These are phyloP conservation scores for Riparia riparia DNA, from an alignment of 2,113 vertebrate genomes.

Conservation along the genomic window DNA sequence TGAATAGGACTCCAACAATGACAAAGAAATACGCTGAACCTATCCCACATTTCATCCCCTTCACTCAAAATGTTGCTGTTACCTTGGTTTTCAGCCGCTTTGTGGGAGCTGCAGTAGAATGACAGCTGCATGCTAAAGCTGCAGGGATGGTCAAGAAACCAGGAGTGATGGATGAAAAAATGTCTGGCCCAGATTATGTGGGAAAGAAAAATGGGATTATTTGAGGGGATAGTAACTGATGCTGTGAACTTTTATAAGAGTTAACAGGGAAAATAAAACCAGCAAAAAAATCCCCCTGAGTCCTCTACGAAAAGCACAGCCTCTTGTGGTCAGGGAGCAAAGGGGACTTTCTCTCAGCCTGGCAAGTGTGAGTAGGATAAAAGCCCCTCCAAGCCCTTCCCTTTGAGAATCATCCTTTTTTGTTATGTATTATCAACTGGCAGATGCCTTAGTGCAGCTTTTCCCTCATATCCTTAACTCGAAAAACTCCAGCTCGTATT, in stretches of 20 bases:
- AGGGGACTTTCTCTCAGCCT: background rate
- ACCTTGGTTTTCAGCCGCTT: slow-evolving; percentile 68
- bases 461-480: background rate
- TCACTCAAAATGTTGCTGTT: slow-evolving; percentile 68
- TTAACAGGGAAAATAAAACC: background rate
- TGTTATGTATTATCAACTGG: background rate
- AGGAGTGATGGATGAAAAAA: background rate
- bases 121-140: slow-evolving; percentile 46
- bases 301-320: background rate
- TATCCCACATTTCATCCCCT: slow-evolving; percentile 68
- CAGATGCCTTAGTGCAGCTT: background rate
- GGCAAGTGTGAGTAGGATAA: background rate
- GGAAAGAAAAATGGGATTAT: background rate
- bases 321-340: background rate
- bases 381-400: background rate
- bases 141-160: background rate
- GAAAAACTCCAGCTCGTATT: background rate
- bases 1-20: slow-evolving; percentile 80
- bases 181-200: background rate
- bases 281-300: accelerated
- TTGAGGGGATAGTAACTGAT: background rate
- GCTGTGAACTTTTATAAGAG: background rate
- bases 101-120: slow-evolving; percentile 48
- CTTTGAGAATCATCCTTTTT: background rate
- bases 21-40: slow-evolving; percentile 75